Evolutionary conservation across 1,140 invertebrate species (phyloP).

Genomic region (Proctacanthus coquilletti): DNA sequence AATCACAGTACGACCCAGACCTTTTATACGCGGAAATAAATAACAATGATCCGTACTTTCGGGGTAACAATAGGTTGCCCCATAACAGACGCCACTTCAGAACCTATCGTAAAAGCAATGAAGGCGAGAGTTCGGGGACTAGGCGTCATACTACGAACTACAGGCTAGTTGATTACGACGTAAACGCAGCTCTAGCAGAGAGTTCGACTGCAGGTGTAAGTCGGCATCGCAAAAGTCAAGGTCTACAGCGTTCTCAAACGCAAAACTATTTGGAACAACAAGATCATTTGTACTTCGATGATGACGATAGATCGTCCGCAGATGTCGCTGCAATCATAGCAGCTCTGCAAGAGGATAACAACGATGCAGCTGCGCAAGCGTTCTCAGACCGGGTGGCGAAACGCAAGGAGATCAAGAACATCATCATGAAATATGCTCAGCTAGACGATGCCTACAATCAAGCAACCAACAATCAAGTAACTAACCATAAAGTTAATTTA

Average conservation of each 20-base stretch:
- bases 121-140: not conserved
- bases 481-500: no score
- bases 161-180: no score
- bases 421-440: slow-evolving; percentile 61
- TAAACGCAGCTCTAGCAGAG: no score
- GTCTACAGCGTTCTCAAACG: slow-evolving; percentile 8
- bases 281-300: slow-evolving; percentile 2
- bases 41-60: slow-evolving; percentile 2
- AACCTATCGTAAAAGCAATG: not conserved
- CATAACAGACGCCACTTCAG: not conserved
- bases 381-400: slow-evolving; percentile 53
- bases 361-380: slow-evolving; percentile 32
- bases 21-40: slow-evolving; percentile 7
- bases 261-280: slow-evolving; percentile 2
- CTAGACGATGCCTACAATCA: slow-evolving; percentile 47
- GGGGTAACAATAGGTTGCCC: not conserved
- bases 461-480: no score
- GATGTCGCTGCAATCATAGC: slow-evolving; percentile 25
- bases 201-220: slow-evolving; percentile 18
- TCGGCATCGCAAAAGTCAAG: slow-evolving; percentile 17
- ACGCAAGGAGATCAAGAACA: slow-evolving; percentile 61
- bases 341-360: slow-evolving; percentile 30
- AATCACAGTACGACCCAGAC: slow-evolving; percentile 9
- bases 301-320: slow-evolving; percentile 24
- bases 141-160: slow-evolving; percentile 2